Evolutionary conservation across 2,797 vertebrate genomes (phyloP).

Genomic region (Clarias laeviceps): DNA sequence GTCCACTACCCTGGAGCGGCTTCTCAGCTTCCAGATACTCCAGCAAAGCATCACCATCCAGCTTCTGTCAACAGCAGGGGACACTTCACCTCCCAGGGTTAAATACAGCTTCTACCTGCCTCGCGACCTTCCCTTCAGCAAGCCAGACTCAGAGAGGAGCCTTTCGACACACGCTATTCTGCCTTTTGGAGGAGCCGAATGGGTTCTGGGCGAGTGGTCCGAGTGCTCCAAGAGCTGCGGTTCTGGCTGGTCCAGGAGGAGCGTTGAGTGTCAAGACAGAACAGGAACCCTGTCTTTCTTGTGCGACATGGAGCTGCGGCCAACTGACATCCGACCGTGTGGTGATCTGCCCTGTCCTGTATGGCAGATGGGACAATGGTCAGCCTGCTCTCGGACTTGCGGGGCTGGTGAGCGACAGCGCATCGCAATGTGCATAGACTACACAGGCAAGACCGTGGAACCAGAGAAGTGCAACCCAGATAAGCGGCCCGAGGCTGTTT

Average conservation of each 20-base stretch:
- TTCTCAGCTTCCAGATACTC: constrained; percentile 90
- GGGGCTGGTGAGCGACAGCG: constrained; percentile 79
- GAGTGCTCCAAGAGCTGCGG: constrained; percentile 91
- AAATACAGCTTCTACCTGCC: constrained; percentile 95
- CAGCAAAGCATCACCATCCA: constrained; percentile 85
- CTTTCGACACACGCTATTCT: constrained; percentile 79
- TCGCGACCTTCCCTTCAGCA: constrained; percentile 78
- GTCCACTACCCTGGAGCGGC: constrained; percentile 88
- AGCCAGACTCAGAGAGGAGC: constrained; percentile 75
- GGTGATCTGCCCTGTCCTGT: constrained; percentile 85
- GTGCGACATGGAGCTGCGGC: constrained; percentile 83
- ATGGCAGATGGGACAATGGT: constrained; percentile 85
- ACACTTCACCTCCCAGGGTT: constrained; percentile 84
- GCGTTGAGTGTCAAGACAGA: constrained; percentile 83
- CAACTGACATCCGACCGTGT: constrained; percentile 85
- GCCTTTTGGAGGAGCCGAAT: constrained; percentile 79
- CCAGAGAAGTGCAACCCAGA: constrained; percentile 75
- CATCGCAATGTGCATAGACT: constrained; percentile 80
- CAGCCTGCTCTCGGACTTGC: constrained; percentile 83
- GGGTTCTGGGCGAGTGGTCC: constrained; percentile 91
- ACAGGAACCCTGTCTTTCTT: constrained; percentile 76
- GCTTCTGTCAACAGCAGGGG: constrained; percentile 82
- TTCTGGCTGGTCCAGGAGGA: constrained; percentile 89
- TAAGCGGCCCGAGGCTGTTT: constrained; percentile 69
- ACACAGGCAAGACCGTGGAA: constrained; percentile 73